Base-by-base conservation (phyloP, 2,113 vertebrate species). In the Pygathrix nemaeus region DNA sequence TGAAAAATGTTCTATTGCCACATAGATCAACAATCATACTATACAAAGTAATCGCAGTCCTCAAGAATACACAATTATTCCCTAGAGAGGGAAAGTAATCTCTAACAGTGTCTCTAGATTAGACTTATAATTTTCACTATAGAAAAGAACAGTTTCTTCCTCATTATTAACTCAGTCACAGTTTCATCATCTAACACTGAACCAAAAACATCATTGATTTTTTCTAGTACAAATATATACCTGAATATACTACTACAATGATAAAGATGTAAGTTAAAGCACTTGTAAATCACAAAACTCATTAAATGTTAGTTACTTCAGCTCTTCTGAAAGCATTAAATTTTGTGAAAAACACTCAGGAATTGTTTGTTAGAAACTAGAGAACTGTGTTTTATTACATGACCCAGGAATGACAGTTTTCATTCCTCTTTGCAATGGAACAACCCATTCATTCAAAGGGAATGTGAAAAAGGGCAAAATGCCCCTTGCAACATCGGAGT, bases 131-230 rank as follows among this genome's bases (percentile, higher is more conserved):
- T 96, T 89, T 94, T 87, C 70, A 82, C 25, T 48, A 43, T 3
- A 66, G 61, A 93, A 96, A 95, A 96, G 23, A 68, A 96, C 0
- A 88, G 13, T 10, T 40, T 61, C 52, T 70, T 97, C 38, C 68
- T 90, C 78, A 83, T 70, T 83, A 91, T 97, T 95, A 86, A 66
- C 40, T 72, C 18, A 82, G n/a, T 45, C 64, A 80, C 35, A 48
- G 25, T 93, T 88, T 61, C 32, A 92, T 96, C 81, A 93, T 87
- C 21, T 72, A 61, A 25, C 90, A 87, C 0, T 90, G 50, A 93
- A 52, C 17, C 38, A 94, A 96, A 97, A 92, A 84, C 10, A 23
- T 45, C 78, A 84, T 27, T 96, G n/a, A 84, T 48, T 95, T 96
- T 82, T 92, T 48, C 16, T 35, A 88, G 2, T 57, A 88, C 18